Evolutionary conservation across 2,113 vertebrate genomes (phyloP).

Genomic region (Passer domesticus): DNA sequence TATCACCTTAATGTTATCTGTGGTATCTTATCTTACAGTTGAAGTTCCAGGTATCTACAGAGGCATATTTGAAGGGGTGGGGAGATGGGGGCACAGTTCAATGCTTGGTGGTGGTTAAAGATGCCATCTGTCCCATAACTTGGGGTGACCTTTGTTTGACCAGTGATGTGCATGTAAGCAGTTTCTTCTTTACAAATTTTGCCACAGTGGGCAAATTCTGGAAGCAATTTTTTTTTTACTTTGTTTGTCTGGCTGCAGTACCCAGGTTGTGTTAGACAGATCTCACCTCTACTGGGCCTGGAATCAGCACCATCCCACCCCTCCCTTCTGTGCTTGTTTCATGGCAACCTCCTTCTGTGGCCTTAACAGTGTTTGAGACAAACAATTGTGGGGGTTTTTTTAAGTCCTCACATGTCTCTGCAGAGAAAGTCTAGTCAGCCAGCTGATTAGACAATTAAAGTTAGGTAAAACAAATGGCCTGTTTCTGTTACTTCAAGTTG

Average conservation of each 20-base stretch:
- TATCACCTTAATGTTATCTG: neutral
- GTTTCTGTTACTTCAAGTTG: neutral
- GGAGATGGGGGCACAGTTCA: neutral
- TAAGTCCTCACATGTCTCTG: neutral
- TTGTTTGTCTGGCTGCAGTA: neutral
- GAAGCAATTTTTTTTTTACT: no score
- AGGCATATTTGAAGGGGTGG: neutral
- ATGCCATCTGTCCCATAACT: neutral
- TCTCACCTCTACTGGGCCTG: neutral
- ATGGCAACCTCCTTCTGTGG: neutral
- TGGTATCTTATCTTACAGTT: neutral
- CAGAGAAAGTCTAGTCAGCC: neutral
- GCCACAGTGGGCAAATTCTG: no score
- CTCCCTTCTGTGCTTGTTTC: neutral
- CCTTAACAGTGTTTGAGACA: neutral
- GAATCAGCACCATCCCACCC: neutral
- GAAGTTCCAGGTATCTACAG: neutral
- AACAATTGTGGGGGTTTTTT: neutral
- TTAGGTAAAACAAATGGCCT: neutral
- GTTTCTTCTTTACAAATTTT: neutral
- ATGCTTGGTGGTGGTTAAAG: neutral
- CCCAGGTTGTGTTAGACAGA: no score
- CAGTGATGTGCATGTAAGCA: fast-evolving
- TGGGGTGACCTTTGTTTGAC: neutral
- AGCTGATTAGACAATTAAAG: neutral